A percentile compares a stretch with the other conserved stretches of the same genome.
Evolutionary conservation across 2,888 invertebrate species (phyloP).

Genomic region (Atrina japonica): DNA sequence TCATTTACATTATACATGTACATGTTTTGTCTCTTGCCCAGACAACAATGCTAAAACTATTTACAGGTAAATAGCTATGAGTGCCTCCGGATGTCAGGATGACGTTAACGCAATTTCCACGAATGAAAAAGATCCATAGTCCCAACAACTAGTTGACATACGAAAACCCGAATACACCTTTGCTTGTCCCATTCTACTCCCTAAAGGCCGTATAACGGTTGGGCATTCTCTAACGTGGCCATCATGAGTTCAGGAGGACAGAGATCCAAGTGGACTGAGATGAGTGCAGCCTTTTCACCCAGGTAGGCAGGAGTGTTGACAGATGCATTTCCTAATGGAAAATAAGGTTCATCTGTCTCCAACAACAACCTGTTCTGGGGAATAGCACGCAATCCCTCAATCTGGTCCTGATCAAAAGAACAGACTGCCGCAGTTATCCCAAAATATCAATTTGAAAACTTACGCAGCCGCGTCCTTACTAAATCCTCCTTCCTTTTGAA

Average conservation of each 20-base stretch:
- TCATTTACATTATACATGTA: too few species aligned
- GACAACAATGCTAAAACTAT: too few species aligned
- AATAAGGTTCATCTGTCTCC: conserved; percentile 2
- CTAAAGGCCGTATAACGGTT: neutral
- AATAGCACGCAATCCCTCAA: conserved; percentile 8
- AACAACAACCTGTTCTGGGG: conserved; percentile 1
- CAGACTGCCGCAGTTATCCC: neutral
- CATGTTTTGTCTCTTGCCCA: too few species aligned
- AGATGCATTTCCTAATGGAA: neutral
- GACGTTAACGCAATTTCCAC: too few species aligned
- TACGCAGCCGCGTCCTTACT: neutral
- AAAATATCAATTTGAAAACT: conserved; percentile 5
- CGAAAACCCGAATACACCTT: too few species aligned
- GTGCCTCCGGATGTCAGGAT: too few species aligned
- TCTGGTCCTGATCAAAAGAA: neutral
- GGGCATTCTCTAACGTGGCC: neutral
- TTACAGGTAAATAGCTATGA: too few species aligned
- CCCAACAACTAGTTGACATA: too few species aligned
- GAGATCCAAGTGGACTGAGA: neutral
- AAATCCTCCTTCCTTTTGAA: neutral
- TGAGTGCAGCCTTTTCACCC: neutral
- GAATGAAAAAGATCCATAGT: too few species aligned
- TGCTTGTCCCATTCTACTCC: too few species aligned
- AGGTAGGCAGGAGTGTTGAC: conserved; percentile 6
- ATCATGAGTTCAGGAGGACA: neutral